phyloP scores from a whole-genome alignment of 2,797 vertebrate genomes.

The Acanthornis magna region DNA sequence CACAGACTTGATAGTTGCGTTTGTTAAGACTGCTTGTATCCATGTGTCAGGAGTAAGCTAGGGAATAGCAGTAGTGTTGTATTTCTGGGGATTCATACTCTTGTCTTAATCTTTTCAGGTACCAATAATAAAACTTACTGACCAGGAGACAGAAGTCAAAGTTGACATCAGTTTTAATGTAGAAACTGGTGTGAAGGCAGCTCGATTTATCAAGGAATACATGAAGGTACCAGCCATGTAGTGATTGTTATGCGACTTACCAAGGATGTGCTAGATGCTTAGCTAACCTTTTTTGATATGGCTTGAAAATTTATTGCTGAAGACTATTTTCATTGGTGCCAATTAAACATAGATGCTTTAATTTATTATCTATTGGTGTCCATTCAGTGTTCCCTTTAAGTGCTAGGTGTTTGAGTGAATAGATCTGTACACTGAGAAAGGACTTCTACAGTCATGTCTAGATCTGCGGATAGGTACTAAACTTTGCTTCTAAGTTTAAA shows the following conservation, averaged over 20 bases:
- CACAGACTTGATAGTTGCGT: background rate
- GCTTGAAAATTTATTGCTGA: background rate
- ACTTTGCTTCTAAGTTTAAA: background rate
- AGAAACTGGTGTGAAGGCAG: conserved; percentile 95
- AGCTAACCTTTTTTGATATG: background rate
- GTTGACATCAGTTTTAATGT: conserved; percentile 99
- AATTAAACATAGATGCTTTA: background rate
- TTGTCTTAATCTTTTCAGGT: conserved; percentile 78
- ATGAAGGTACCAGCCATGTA: conserved; percentile 82
- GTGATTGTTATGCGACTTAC: background rate
- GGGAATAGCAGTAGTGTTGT: background rate
- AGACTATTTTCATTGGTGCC: background rate
- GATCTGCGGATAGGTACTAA: background rate
- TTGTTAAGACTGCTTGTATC: background rate
- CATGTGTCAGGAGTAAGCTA: background rate
- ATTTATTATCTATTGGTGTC: background rate
- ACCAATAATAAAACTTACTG: conserved; percentile 97
- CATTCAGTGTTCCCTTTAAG: background rate
- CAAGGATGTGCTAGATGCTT: background rate
- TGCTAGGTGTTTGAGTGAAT: background rate
- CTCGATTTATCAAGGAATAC: conserved; percentile 94
- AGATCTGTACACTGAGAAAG: background rate
- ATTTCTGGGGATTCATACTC: background rate
- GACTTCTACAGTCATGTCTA: background rate
- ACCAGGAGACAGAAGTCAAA: conserved; percentile 96